Conservation (phyloP, 2,888 invertebrate genomes). For the Uloborus plumipes region DNA sequence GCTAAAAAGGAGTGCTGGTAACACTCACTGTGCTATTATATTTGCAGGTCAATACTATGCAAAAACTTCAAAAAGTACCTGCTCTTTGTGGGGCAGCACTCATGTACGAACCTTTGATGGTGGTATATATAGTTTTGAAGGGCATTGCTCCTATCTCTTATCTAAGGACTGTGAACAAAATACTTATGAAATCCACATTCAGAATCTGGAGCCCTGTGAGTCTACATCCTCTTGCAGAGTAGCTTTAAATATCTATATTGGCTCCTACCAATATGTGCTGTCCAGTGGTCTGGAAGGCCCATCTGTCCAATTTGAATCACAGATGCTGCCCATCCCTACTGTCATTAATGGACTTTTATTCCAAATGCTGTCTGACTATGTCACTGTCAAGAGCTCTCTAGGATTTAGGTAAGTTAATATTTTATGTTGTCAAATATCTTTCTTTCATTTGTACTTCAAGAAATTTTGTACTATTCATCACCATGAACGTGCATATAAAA, state of each 20-base stretch:
- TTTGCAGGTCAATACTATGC: no score
- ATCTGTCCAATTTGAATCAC: conserved; percentile 75
- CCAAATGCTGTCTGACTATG: conserved; percentile 80
- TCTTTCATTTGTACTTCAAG: background rate
- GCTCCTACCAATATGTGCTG: conserved; percentile 78
- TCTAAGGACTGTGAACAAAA: conserved; percentile 80
- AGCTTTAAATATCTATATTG: conserved; percentile 78
- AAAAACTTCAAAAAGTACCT: conserved; percentile 69
- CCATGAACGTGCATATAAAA: background rate
- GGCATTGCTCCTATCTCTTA: conserved; percentile 80
- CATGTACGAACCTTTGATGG: conserved; percentile 91
- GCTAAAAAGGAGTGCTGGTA: no score
- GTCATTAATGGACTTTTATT: conserved; percentile 82
- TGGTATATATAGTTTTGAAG: conserved; percentile 80
- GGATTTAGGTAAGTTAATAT: conserved; percentile 64
- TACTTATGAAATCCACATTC: conserved; percentile 78
- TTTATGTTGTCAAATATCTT: background rate
- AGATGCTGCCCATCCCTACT: conserved; percentile 79
- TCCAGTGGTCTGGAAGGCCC: conserved; percentile 71
- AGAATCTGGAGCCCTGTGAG: conserved; percentile 75
- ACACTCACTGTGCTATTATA: no score
- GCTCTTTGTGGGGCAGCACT: conserved; percentile 84
- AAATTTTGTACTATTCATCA: background rate
- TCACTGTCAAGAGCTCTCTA: conserved; percentile 79
- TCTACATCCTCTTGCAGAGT: conserved; percentile 73